Evolutionary conservation across 2,888 invertebrate species (phyloP).

Genomic region (Tyria jacobaeae): DNA sequence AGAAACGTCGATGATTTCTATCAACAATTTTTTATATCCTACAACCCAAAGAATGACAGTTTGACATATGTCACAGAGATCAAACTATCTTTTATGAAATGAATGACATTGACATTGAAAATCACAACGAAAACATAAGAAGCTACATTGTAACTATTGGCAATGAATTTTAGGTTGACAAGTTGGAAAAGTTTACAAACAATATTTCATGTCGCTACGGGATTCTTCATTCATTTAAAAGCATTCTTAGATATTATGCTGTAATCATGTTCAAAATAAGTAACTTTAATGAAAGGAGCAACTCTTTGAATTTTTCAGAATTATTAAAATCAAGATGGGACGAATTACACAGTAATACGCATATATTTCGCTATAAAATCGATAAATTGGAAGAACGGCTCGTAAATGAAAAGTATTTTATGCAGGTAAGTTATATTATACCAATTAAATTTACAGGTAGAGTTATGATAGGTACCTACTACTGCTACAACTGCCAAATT

Average conservation of each 20-base stretch:
- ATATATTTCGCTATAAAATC: conserved; percentile 75
- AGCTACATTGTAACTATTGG: background rate
- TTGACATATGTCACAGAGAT: too few species aligned
- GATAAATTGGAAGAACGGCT: conserved; percentile 60
- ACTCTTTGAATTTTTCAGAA: conserved; percentile 35
- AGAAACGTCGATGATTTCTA: too few species aligned
- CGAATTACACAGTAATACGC: conserved; percentile 55
- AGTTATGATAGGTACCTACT: too few species aligned
- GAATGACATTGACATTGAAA: background rate
- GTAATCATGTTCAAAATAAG: conserved; percentile 26
- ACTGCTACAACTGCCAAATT: too few species aligned
- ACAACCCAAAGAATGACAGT: too few species aligned
- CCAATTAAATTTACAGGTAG: background rate
- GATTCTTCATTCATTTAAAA: background rate
- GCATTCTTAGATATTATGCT: background rate
- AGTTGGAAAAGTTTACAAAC: background rate
- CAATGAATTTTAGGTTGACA: background rate
- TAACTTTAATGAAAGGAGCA: conserved; percentile 28
- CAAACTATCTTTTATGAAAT: too few species aligned
- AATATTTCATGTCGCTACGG: too few species aligned
- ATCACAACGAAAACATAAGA: too few species aligned
- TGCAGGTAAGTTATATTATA: conserved; percentile 60
- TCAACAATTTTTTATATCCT: too few species aligned
- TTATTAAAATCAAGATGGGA: conserved; percentile 69
- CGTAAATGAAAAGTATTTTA: conserved; percentile 63